Evolutionary conservation across 2,888 invertebrate genomes (phyloP), one percentile per base, ranked within the genome.

Genomic region (Troides helena): DNA sequence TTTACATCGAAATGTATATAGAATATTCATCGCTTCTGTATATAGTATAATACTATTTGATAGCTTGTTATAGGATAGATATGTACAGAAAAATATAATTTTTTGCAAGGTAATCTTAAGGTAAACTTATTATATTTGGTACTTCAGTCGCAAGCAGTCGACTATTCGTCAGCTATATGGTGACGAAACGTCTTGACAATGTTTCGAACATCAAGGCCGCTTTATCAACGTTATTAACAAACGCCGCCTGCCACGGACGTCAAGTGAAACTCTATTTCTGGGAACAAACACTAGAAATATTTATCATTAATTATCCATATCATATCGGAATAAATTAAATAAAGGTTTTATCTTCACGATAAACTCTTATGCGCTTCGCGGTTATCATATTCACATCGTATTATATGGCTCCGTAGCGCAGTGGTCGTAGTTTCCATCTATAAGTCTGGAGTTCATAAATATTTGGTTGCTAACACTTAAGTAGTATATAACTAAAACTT

Each of bases 291-390:
- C 75, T 69, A 74, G 68, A 72, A 67, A 60, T 56, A 72, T 76
- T 30, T 76, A 78, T 80, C 77, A 79, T 80, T 78, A 76, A 80
- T 81, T 77, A 79, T 80, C 75, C 63, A 56, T 70, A 70, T 67
- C 67, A 71, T 74, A 78, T 75, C 74, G 30, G 59, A 74, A 73
- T 72, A 67, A 69, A 75, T 76, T 75, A 77, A 77, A 78, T 75
- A 74, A 70, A 58, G 62, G 71, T 70, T 75, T 77, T 77, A 78
- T 75, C 76, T 72, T 61, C n/a, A 25, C 72, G 76, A 77, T 77
- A 76, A 78, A 59, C 58, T 65, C 67, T 71, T 68, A 71, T 72
- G 73, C 71, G 67, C 59, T 74, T 74, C 57, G 43, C n/a, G 43
- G 65, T 21, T 69, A 61, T 70, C 36, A 58, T 46, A 46, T 63